Percentiles rank a stretch among this genome's conserved stretches.
phyloP scores from a whole-genome alignment of 2,888 invertebrate genomes.

The Pseudococcus longispinus region DNA sequence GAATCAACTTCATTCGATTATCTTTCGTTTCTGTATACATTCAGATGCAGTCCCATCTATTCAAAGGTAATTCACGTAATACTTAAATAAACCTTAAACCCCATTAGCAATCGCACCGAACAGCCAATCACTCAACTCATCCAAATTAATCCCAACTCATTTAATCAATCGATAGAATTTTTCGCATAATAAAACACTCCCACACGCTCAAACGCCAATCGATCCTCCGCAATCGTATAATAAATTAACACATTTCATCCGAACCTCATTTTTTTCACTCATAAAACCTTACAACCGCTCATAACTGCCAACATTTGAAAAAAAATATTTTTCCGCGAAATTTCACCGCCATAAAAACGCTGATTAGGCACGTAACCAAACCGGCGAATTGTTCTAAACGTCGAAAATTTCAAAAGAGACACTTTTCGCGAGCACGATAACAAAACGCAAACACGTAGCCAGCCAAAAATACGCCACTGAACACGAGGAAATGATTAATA shows the following conservation, averaged over 20 bases:
- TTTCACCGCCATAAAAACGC: constrained; percentile 6
- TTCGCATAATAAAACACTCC: no score
- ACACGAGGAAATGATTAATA: constrained; percentile 23
- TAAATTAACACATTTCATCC: not conserved
- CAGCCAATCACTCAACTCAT: no score
- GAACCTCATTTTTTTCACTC: not conserved
- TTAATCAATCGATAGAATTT: no score
- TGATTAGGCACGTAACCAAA: constrained; percentile 30
- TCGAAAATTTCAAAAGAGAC: constrained; percentile 24
- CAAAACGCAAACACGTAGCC: constrained; percentile 8
- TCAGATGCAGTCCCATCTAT: no score
- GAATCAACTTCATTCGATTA: no score
- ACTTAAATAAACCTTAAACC: no score
- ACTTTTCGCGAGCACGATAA: constrained; percentile 19
- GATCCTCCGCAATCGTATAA: no score
- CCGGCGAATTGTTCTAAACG: not conserved
- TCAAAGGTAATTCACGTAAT: no score
- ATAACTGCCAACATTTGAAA: not conserved
- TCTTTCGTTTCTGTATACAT: no score
- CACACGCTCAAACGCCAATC: no score
- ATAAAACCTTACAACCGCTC: not conserved
- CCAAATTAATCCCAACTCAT: no score
- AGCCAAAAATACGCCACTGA: constrained; percentile 22
- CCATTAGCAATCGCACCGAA: no score
- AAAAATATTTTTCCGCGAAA: not conserved